These are phyloP conservation scores for Pontoporia blainvillei DNA, from an alignment of 2,113 vertebrate species.

Conservation along the genomic window DNA sequence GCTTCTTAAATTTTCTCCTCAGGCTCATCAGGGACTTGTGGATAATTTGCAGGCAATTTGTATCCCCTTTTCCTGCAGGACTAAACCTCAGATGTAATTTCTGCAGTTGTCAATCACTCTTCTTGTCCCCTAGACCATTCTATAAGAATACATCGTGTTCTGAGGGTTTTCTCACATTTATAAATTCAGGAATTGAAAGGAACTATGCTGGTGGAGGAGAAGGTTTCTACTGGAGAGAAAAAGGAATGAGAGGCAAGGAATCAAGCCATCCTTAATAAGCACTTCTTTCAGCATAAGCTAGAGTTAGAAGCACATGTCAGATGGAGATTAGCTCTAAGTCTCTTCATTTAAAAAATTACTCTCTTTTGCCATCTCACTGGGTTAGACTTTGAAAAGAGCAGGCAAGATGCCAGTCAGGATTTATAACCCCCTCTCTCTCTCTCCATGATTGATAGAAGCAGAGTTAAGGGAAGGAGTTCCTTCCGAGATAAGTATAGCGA, in stretches of 20 bases:
- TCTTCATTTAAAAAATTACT: constrained; percentile 66
- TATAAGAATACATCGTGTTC: constrained; percentile 44
- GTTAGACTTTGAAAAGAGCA: constrained; percentile 58
- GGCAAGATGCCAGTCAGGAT: constrained; percentile 53
- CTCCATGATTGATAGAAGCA: constrained; percentile 35
- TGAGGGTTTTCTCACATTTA: constrained; percentile 44
- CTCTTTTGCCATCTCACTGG: constrained; percentile 57
- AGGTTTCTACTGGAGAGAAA: not conserved
- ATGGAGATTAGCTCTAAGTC: constrained; percentile 54
- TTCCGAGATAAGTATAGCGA: constrained; percentile 27
- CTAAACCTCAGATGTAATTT: constrained; percentile 71
- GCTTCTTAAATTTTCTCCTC: constrained; percentile 58
- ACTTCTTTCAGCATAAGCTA: constrained; percentile 21
- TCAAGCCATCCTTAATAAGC: constrained; percentile 32
- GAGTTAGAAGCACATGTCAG: constrained; percentile 50
- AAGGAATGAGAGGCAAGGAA: not conserved
- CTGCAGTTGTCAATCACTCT: constrained; percentile 70
- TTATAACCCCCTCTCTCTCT: constrained; percentile 14
- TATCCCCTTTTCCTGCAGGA: constrained; percentile 62
- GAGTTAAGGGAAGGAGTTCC: constrained; percentile 28
- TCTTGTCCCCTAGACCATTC: constrained; percentile 60
- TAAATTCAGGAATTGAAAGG: constrained; percentile 55
- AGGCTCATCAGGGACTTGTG: constrained; percentile 60
- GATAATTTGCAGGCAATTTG: constrained; percentile 71
- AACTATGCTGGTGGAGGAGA: not conserved